phyloP scores from a whole-genome alignment of 2,888 invertebrate species.

The Pecten maximus region DNA sequence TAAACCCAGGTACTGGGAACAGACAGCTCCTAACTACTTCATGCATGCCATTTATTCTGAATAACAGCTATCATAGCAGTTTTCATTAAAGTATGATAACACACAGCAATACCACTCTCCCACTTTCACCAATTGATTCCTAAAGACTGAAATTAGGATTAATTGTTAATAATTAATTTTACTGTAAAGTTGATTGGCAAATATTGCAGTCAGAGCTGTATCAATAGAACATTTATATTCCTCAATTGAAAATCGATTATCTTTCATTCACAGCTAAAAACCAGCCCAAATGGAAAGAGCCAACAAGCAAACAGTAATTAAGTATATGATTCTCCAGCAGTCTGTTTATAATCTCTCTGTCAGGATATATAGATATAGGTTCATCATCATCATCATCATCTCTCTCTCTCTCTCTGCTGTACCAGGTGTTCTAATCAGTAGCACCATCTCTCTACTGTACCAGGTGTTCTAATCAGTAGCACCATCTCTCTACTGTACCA shows the following conservation, averaged over 20 bases:
- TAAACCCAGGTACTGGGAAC: not conserved
- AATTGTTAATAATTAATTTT: conserved; percentile 35
- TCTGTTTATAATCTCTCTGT: not conserved
- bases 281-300: conserved; percentile 4
- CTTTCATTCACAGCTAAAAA: conserved; percentile 30
- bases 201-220: conserved; percentile 19
- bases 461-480: too few species aligned
- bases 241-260: conserved; percentile 32
- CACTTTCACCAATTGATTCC: conserved; percentile 6
- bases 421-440: too few species aligned
- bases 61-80: not conserved
- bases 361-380: not conserved
- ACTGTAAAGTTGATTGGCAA: conserved; percentile 28
- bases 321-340: not conserved
- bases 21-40: not conserved
- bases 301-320: not conserved
- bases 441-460: too few species aligned
- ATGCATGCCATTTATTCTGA: not conserved
- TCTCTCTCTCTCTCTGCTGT: not conserved
- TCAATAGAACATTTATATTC: conserved; percentile 25
- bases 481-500: too few species aligned
- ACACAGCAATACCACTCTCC: not conserved
- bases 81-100: not conserved
- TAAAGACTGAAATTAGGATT: conserved; percentile 8
- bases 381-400: too few species aligned